Evolutionary conservation across 2,797 vertebrate genomes (phyloP).

Genomic region (Kryptopterus vitreolus): DNA sequence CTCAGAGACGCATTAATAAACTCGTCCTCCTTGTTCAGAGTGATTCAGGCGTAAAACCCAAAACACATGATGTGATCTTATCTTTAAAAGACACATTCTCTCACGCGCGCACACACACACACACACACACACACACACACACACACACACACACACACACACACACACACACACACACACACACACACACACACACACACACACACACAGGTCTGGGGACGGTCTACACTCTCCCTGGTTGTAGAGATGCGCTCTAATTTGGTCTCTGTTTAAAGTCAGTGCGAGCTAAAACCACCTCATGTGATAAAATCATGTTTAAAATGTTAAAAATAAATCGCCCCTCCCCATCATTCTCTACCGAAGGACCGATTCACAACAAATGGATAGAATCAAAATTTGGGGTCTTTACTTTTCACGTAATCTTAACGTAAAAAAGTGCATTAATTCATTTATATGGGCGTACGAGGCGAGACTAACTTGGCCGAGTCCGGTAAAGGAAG

Average conservation of each 20-base stretch:
- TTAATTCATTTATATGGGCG: too few species aligned
- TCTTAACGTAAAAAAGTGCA: too few species aligned
- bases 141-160: not conserved
- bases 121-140: not conserved
- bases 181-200: not conserved
- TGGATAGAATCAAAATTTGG: too few species aligned
- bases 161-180: not conserved
- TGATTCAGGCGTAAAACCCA: not conserved
- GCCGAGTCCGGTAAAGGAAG: too few species aligned
- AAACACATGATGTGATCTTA: conserved; percentile 5
- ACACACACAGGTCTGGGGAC: not conserved
- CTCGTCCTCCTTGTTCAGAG: conserved; percentile 4
- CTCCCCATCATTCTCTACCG: too few species aligned
- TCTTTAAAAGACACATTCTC: not conserved
- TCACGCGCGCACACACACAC: not conserved
- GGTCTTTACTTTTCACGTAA: too few species aligned
- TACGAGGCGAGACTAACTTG: too few species aligned
- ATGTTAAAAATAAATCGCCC: too few species aligned
- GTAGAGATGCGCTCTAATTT: not conserved
- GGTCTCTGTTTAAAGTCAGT: conserved; percentile 4
- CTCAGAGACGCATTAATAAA: not conserved
- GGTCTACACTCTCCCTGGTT: not conserved
- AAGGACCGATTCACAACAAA: too few species aligned
- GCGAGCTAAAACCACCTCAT: not conserved
- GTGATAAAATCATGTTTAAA: too few species aligned